These are phyloP conservation scores for Rapana venosa DNA, from an alignment of 2,888 invertebrate genomes.

Conservation along the genomic window DNA sequence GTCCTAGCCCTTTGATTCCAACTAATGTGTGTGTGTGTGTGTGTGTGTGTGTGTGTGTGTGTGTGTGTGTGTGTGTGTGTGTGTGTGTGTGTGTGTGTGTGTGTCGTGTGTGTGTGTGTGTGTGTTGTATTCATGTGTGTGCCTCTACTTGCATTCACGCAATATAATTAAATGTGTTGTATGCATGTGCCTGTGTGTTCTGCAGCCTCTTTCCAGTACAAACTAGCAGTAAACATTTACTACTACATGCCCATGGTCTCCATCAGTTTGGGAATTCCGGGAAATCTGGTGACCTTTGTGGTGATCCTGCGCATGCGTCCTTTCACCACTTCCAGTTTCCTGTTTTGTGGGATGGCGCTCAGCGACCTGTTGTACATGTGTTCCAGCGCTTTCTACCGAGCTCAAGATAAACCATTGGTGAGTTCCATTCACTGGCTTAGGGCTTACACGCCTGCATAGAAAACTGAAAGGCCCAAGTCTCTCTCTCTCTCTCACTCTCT, in stretches of 20 bases:
- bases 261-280: neutral
- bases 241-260: neutral
- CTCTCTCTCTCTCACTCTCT: too few relatives aligned
- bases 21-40: too few relatives aligned
- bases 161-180: neutral
- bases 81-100: too few relatives aligned
- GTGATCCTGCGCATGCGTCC: slow-evolving; percentile 4
- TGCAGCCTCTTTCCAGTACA: neutral
- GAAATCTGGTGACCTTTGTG: neutral
- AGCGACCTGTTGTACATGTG: neutral
- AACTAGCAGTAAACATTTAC: neutral
- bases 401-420: neutral
- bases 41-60: too few relatives aligned
- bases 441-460: too few relatives aligned
- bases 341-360: neutral
- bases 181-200: neutral
- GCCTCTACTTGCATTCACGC: neutral
- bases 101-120: too few relatives aligned
- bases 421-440: too few relatives aligned
- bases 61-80: too few relatives aligned
- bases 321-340: neutral
- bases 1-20: too few relatives aligned
- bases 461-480: too few relatives aligned
- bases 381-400: neutral
- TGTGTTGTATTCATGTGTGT: too few relatives aligned